Percentiles rank a stretch among this genome's conserved stretches.
phyloP scores from a whole-genome alignment of 2,113 vertebrate genomes.

The Petroica traversi region DNA sequence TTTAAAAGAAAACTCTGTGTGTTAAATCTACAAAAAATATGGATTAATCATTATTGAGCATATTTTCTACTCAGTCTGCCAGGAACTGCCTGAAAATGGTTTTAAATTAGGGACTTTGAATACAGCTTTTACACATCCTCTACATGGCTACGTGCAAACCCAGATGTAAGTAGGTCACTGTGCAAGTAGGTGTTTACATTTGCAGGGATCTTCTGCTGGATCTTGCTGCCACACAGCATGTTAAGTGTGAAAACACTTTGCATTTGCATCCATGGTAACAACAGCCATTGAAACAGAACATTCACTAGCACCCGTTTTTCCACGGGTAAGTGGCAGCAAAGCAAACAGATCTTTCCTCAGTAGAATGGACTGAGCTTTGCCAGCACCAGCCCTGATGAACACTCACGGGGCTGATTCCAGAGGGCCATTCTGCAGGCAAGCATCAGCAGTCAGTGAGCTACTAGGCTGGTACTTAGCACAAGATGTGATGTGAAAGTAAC shows the following conservation, averaged over 20 bases:
- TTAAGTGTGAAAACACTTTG: background rate
- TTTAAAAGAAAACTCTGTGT: background rate
- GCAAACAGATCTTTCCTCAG: background rate
- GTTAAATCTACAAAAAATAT: background rate
- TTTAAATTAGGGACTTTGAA: background rate
- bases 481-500: background rate
- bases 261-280: slow-evolving; percentile 19
- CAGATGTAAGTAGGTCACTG: background rate
- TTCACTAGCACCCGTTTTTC: background rate
- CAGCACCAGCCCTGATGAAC: background rate
- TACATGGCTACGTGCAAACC: background rate
- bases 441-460: background rate
- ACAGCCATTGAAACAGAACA: background rate
- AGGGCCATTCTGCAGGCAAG: background rate
- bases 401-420: background rate
- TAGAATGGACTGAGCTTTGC: background rate
- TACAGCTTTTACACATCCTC: background rate
- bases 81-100: background rate
- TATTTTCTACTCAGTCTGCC: background rate
- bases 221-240: background rate
- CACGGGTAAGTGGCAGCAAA: background rate
- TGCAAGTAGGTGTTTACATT: background rate
- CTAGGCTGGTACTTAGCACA: background rate
- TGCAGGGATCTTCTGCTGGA: background rate
- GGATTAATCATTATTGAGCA: background rate